These are phyloP conservation scores for Phymatocera aterrima DNA, from an alignment of 2,888 invertebrate species.

Conservation along the genomic window DNA sequence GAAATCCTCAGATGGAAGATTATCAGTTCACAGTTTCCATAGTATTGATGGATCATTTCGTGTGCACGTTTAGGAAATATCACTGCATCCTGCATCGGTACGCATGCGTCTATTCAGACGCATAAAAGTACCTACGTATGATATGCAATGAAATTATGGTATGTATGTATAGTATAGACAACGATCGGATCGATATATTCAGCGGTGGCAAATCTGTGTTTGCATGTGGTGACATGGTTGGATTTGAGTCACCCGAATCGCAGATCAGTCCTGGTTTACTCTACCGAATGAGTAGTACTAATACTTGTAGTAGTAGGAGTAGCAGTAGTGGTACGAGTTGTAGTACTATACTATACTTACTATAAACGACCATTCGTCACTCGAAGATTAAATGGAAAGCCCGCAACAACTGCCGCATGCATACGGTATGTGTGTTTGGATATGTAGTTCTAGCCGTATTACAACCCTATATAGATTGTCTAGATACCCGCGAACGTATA, in stretches of 20 bases:
- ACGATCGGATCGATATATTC: slow-evolving; percentile 57
- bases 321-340: no score
- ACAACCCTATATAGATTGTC: no score
- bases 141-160: not conserved
- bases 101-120: not conserved
- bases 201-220: slow-evolving; percentile 62
- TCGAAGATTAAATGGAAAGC: slow-evolving; percentile 70
- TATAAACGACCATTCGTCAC: slow-evolving; percentile 68
- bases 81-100: no score
- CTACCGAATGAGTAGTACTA: no score
- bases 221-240: slow-evolving; percentile 70
- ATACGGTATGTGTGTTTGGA: slow-evolving; percentile 16
- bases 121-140: not conserved
- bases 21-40: no score
- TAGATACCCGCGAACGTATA: no score
- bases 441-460: no score
- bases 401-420: slow-evolving; percentile 61
- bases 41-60: no score
- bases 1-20: no score
- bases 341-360: no score
- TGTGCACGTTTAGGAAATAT: no score
- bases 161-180: not conserved
- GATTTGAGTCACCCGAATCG: slow-evolving; percentile 70
- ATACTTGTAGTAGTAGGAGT: no score
- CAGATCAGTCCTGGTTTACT: slow-evolving; percentile 63